Base-by-base conservation (phyloP, 1,140 invertebrate species). In the Drosophila nigromelanica region DNA sequence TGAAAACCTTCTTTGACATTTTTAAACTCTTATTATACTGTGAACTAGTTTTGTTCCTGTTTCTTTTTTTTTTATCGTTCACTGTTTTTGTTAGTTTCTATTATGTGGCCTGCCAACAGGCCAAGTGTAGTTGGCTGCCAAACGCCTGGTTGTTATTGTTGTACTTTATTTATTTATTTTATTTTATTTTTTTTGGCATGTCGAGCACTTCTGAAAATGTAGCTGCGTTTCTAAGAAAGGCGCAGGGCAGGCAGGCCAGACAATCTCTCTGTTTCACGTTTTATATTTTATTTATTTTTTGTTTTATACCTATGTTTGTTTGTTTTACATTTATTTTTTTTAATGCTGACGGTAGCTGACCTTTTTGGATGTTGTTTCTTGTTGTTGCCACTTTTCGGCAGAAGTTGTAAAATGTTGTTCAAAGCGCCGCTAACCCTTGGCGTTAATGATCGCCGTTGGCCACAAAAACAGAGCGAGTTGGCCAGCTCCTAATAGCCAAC, bases 171-270 rank as follows among this genome's bases (percentile, higher is more conserved):
- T 27, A 27, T 27, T 27, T 27, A 27, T 27, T 27, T 27, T 24
- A 24, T 24, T 24, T 27, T 58, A 71, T 59, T 69, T 66, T 60
- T 64, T 86, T 61, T 50, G 59, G 59, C 56, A 77, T 85, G 78
- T 70, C 52, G 52, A 70, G 82, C 78, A 78, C 64, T 86, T 87
- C 63, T 87, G 86, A 78, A 85, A 89, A 87, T 78, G 78, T 76
- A 52, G 80, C 60, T 77, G 61, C 68, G 78, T 73, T 87, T 87
- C 82, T 83, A 78, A 75, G 82, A 87, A 86, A 68, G n/a, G n/a
- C n/a, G n/a, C n/a, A n/a, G n/a, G n/a, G 45, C 33, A 61, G 33
- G 45, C 33, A 61, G 51, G 35, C 48, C 68, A 74, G 61, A 74
- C 56, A 70, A 62, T 50, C 43, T 60, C 39, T 33, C 33, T 56